These are phyloP conservation scores for Hemibagrus wyckioides DNA, from an alignment of 2,113 vertebrate species.

Conservation along the genomic window DNA sequence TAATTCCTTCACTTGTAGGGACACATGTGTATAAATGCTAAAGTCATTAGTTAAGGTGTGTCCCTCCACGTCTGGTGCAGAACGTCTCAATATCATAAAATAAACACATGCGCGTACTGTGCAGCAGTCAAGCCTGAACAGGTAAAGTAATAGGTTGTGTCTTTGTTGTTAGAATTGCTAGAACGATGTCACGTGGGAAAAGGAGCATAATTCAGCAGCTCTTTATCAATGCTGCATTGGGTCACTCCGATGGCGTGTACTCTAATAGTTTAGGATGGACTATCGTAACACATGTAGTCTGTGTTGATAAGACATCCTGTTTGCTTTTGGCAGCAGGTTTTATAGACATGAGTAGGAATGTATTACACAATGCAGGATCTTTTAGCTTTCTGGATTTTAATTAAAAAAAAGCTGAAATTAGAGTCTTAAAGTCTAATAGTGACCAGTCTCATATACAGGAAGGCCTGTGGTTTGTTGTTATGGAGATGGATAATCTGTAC, in stretches of 20 bases:
- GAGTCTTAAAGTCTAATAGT: neutral
- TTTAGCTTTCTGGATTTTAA: neutral
- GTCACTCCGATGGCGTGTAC: neutral
- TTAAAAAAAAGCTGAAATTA: neutral
- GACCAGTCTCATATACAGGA: neutral
- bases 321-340: neutral
- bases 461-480: neutral
- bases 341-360: neutral
- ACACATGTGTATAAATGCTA: constrained; percentile 56
- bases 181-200: neutral
- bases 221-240: neutral
- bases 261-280: neutral
- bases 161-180: constrained; percentile 7
- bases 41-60: constrained; percentile 67
- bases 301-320: neutral
- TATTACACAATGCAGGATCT: neutral
- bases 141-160: constrained; percentile 35
- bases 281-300: neutral
- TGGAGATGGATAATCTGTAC: constrained; percentile 3
- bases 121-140: constrained; percentile 65
- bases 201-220: neutral
- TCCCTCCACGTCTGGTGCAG: constrained; percentile 61
- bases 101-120: constrained; percentile 11
- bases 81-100: constrained; percentile 59
- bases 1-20: constrained; percentile 73